These are phyloP conservation scores for Cynodonichthys magdalenae DNA, from an alignment of 2,797 vertebrate species.

Conservation along the genomic window DNA sequence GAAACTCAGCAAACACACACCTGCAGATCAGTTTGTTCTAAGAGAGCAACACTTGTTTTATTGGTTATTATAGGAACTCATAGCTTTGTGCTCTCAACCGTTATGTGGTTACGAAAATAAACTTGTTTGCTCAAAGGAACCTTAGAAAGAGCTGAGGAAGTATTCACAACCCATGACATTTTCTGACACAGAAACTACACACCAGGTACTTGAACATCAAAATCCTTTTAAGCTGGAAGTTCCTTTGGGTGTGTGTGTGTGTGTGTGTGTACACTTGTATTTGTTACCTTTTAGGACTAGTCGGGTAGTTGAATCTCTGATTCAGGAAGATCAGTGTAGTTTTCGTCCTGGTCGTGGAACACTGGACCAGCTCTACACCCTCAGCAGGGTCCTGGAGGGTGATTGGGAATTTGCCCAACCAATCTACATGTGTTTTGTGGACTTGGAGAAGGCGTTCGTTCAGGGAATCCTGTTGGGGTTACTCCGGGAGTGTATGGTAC, in stretches of 20 bases:
- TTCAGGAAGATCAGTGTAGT: no score
- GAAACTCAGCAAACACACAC: constrained; percentile 11
- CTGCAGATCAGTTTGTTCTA: not conserved
- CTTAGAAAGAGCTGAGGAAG: constrained; percentile 18
- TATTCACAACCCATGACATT: not conserved
- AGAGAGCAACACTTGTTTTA: not conserved
- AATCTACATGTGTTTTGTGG: no score
- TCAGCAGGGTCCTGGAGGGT: no score
- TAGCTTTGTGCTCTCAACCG: not conserved
- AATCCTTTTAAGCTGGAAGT: constrained; percentile 54
- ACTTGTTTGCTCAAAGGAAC: constrained; percentile 28
- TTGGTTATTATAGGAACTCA: not conserved
- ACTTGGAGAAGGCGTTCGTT: no score
- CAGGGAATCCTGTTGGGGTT: no score
- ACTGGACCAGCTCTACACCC: no score
- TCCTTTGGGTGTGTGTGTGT: constrained; percentile 23
- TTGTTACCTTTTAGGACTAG: no score
- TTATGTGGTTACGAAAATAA: not conserved
- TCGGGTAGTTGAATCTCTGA: no score
- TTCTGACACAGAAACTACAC: constrained; percentile 34
- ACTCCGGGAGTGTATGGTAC: no score
- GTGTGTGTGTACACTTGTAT: no score
- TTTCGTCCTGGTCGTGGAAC: no score
- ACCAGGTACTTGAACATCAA: constrained; percentile 58
- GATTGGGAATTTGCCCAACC: no score